Conservation (phyloP, 37 sponge, comb jelly and placozoan species). For the Tethya wilhelma region DNA sequence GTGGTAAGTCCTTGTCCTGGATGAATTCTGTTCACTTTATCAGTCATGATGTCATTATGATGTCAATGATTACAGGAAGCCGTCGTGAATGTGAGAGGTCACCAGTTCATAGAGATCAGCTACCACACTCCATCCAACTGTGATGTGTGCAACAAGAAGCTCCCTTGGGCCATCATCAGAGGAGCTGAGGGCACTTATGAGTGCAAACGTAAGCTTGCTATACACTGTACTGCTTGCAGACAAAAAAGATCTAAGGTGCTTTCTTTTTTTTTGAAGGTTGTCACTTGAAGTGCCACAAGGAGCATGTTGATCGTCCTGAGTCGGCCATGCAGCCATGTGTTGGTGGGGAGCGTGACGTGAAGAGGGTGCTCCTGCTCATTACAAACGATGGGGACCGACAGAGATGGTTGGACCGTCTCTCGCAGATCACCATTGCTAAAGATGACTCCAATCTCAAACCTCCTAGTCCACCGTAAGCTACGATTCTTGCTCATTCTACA, state of each 20-base stretch:
- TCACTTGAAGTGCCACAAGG: conserved; percentile 81
- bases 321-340: conserved; percentile 71
- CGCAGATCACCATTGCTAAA: conserved; percentile 45
- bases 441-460: conserved; percentile 1
- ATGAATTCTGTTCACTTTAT: not conserved
- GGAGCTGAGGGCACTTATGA: conserved; percentile 29
- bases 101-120: conserved; percentile 67
- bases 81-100: conserved; percentile 43
- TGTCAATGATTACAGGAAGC: too few species aligned
- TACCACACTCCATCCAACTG: conserved; percentile 67
- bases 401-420: conserved; percentile 49
- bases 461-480: conserved; percentile 6
- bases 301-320: conserved; percentile 58
- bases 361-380: conserved; percentile 53
- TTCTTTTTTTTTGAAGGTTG: conserved; percentile 55
- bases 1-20: not conserved
- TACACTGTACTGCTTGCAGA: too few species aligned
- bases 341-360: conserved; percentile 64
- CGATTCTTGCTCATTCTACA: too few species aligned
- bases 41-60: not conserved
- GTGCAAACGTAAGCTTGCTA: conserved; percentile 78
- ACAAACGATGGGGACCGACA: conserved; percentile 47
- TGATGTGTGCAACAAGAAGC: conserved; percentile 78
- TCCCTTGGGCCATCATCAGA: conserved; percentile 41
- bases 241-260: too few species aligned